Base-by-base conservation (phyloP, 2,113 vertebrate species). In the Pantherophis guttatus region DNA sequence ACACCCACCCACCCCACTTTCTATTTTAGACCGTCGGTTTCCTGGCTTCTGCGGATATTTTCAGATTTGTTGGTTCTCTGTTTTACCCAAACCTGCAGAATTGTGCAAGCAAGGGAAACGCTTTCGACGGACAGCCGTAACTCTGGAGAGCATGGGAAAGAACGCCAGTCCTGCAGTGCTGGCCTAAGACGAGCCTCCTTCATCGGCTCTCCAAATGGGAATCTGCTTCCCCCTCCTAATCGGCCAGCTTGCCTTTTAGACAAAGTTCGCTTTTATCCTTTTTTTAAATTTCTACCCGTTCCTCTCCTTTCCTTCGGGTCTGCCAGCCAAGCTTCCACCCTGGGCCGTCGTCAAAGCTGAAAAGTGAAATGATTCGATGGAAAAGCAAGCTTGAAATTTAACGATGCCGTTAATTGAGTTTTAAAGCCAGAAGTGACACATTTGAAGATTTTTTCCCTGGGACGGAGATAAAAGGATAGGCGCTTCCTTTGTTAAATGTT, bases 21-120 rank as follows among this genome's bases (percentile, higher is more conserved):
- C 94, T 97, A 86, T 97, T 97, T 96, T 92, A 95, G 70, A 95
- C 89, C 89, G 89, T 94, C 92, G 92, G 93, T 26, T 96, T 93
- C 87, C 93, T 85, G 65, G 65, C 21, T 93, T 3, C 87, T 91
- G 10, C 23, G 13, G 26, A 94, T 94, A 92, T 95, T 48, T 93
- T 95, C 94, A 95, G 93, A 94, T 93, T 95, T 7, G 39, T 39
- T 52, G 59, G 55, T 88, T 55, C 26, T 48, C 26, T 33, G 26
- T 91, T 85, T 21, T 94, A 93, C 53, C 87, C 52, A 95, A 93
- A 13, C 3, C 57, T 19, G 33, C 12, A 86, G 33, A 3, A 21
- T 15, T 19, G 5, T 24, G 29, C 95, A 96, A 94, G 95, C 94
- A 44, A 13, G 24, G 58, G 7, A 23, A 59, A 2, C 3, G 4